These are phyloP conservation scores for Lochmaea crataegi DNA, from an alignment of 2,888 invertebrate genomes.

Conservation along the genomic window DNA sequence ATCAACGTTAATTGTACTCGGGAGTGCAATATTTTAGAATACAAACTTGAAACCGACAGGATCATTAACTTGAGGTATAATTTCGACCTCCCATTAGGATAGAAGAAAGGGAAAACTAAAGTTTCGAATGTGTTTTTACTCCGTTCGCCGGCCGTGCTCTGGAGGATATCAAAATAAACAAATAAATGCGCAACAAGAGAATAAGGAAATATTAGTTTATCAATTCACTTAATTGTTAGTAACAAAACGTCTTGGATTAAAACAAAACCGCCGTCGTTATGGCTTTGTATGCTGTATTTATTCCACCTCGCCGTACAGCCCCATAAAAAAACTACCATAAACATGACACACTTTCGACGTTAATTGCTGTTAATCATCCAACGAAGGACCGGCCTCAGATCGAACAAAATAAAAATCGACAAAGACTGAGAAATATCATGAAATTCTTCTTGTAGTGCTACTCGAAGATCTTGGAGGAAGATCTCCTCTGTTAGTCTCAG, in stretches of 20 bases:
- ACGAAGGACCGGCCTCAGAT: not conserved
- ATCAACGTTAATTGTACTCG: conserved; percentile 54
- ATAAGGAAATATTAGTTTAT: conserved; percentile 5
- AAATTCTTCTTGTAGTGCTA: too few species aligned
- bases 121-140: conserved; percentile 32
- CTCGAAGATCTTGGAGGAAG: too few species aligned
- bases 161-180: conserved; percentile 29
- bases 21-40: conserved; percentile 52
- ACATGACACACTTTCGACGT: conserved; percentile 25
- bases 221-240: not conserved
- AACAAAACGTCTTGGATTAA: not conserved
- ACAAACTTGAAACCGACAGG: conserved; percentile 52
- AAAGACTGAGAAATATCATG: too few species aligned
- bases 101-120: conserved; percentile 40
- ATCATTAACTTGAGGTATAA: conserved; percentile 51
- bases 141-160: conserved; percentile 23
- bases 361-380: conserved; percentile 28
- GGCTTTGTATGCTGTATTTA: not conserved
- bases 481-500: too few species aligned
- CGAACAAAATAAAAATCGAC: too few species aligned
- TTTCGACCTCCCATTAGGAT: conserved; percentile 45
- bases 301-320: not conserved
- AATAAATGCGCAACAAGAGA: conserved; percentile 25
- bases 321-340: conserved; percentile 22
- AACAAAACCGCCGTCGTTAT: not conserved